Evolutionary conservation across 2,888 invertebrate genomes (phyloP).

Genomic region (Noctua janthina): DNA sequence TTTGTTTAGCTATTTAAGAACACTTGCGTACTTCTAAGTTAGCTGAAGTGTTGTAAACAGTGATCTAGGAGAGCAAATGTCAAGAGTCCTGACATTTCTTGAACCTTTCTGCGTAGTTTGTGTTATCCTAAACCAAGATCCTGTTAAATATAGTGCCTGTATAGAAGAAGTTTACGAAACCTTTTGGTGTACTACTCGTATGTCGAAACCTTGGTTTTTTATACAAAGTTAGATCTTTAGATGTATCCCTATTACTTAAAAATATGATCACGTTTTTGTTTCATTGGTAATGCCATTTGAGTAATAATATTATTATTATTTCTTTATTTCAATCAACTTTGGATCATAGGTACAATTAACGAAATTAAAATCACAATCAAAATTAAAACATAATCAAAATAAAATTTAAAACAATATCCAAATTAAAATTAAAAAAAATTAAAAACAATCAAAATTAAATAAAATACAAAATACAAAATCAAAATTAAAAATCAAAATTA

Average conservation of each 20-base stretch:
- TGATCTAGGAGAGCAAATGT: slow-evolving; percentile 24
- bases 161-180: neutral
- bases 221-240: neutral
- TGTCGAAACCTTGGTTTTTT: neutral
- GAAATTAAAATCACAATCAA: too few relatives aligned
- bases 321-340: too few relatives aligned
- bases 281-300: neutral
- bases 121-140: neutral
- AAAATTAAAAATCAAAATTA: too few relatives aligned
- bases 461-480: too few relatives aligned
- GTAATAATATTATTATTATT: too few relatives aligned
- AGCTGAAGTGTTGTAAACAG: slow-evolving; percentile 13
- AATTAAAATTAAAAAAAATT: too few relatives aligned
- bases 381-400: too few relatives aligned
- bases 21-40: neutral
- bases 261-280: neutral
- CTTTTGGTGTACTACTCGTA: neutral
- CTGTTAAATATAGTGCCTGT: slow-evolving; percentile 1
- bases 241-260: neutral
- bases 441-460: too few relatives aligned
- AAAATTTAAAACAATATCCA: too few relatives aligned
- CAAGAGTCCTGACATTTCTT: slow-evolving; percentile 20
- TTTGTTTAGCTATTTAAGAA: slow-evolving; percentile 3
- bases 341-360: too few relatives aligned
- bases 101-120: slow-evolving; percentile 10